These are phyloP conservation scores for Armadillidium nasatum DNA, from an alignment of 1,140 invertebrate genomes.

Conservation along the genomic window DNA sequence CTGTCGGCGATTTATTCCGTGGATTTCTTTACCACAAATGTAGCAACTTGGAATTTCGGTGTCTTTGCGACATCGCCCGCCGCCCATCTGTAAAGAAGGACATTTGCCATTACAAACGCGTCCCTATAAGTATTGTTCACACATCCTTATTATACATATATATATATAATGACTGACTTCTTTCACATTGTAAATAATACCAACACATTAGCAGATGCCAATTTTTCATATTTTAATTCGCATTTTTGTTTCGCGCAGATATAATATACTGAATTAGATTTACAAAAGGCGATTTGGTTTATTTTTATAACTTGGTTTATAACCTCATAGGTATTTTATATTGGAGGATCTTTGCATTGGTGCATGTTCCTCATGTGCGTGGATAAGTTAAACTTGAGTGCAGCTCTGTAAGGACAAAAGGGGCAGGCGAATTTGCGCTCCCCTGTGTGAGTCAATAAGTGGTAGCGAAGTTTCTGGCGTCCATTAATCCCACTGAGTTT, in stretches of 20 bases:
- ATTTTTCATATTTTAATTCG: too few species aligned
- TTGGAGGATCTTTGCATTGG: not conserved
- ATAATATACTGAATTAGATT: too few species aligned
- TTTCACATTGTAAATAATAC: too few species aligned
- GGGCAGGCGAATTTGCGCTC: slow-evolving; percentile 56
- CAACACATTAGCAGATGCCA: too few species aligned
- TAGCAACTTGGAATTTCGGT: slow-evolving; percentile 41
- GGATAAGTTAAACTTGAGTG: slow-evolving; percentile 41
- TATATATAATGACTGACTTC: too few species aligned
- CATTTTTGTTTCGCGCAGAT: too few species aligned
- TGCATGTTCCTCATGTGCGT: slow-evolving; percentile 36
- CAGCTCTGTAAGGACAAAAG: slow-evolving; percentile 49
- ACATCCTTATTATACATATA: too few species aligned
- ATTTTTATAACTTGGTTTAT: too few species aligned
- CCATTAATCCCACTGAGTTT: slow-evolving; percentile 38
- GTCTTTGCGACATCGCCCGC: not conserved
- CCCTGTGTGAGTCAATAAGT: slow-evolving; percentile 50
- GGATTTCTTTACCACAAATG: slow-evolving; percentile 52
- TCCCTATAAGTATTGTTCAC: not conserved
- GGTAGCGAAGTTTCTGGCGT: slow-evolving; percentile 43
- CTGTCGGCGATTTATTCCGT: slow-evolving; percentile 47
- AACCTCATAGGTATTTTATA: too few species aligned
- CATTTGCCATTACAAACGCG: not conserved
- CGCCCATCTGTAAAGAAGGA: not conserved
- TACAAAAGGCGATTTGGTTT: too few species aligned